Base-by-base conservation (phyloP, 2,797 vertebrate species). In the Hippopotamyrus pictus region DNA sequence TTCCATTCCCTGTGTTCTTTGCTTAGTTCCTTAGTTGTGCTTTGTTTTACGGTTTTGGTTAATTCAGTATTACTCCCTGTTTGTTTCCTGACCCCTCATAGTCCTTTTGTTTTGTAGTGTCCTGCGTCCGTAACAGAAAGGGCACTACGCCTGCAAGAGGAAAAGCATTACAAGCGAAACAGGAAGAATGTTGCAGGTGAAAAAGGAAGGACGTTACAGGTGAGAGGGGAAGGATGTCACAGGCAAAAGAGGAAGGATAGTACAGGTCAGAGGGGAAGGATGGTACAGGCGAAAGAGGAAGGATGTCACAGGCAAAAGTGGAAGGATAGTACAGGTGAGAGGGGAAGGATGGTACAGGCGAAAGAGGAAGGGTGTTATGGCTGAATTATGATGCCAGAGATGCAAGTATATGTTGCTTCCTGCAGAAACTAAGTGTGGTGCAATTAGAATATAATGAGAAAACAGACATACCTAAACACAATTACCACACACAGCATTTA, bases 391-490 rank as follows among this genome's bases (percentile, higher is more conserved):
- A 48, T 3, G 8, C 3, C 41, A 46, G n/a, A 44, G 12, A 59
- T 48, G 76, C 9, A 33, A 17, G 41, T 5, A n/a, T 83, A 44
- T 3, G n/a, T 46, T 9, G 44, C 44, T 84, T 22, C 46, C 82
- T 29, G 82, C 1, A 3, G 19, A 51, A 48, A 51, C 3, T 14
- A 89, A 89, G 62, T 90, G 89, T 76, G 76, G 88, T 89, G 88
- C 90, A 91, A 91, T 90, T 91, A 88, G 54, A 90, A 90, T 89
- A 59, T 89, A 87, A 91, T 91, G 87, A 89, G 59, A 88, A 89
- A 89, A 79, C 90, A 54, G 89, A 89, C 89, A 89, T 85, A 85
- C 89, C 91, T 89, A 90, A 88, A 90, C 86, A 92, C 85, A 91
- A 90, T 90, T 90, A 91, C n/a, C 90, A 90, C 83, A 73, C 57